Conservation (phyloP, 2,888 invertebrate species). For the Plusia festucae region DNA sequence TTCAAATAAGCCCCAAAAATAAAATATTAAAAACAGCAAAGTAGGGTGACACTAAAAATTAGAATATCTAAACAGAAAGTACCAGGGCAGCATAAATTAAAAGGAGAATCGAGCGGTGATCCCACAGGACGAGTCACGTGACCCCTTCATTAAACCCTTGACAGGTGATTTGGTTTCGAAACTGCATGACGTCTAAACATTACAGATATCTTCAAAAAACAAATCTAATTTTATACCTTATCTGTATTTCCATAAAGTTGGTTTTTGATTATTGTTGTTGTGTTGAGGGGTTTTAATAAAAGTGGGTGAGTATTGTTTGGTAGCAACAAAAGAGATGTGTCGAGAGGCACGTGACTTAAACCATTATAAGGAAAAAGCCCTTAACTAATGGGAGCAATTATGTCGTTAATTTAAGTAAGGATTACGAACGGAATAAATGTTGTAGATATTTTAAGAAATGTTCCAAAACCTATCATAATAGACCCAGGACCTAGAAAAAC, state of each 20-base stretch:
- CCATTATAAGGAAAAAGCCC: conserved; percentile 69
- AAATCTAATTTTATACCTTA: conserved; percentile 19
- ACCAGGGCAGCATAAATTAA: conserved; percentile 41
- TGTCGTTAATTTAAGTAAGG: conserved; percentile 31
- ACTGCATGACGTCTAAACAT: conserved; percentile 61
- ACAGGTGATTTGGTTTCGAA: conserved; percentile 73
- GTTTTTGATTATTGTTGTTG: background rate
- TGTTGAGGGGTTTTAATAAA: conserved; percentile 22
- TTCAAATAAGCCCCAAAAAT: background rate
- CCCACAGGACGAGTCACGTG: conserved; percentile 64
- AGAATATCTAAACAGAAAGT: conserved; percentile 47
- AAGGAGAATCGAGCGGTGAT: conserved; percentile 24
- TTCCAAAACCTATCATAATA: background rate
- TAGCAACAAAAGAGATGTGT: conserved; percentile 67
- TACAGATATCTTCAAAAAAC: background rate
- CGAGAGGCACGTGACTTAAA: conserved; percentile 73
- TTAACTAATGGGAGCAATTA: conserved; percentile 72
- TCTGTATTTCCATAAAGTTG: background rate
- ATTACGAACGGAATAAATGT: conserved; percentile 22
- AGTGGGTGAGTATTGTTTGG: conserved; percentile 63
- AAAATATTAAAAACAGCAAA: background rate
- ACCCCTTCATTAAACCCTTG: conserved; percentile 71
- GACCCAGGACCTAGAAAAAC: background rate
- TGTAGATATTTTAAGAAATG: background rate
- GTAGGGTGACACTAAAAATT: conserved; percentile 16